phyloP scores from a whole-genome alignment of 1,140 invertebrate genomes.

The Drosophila ironensis region DNA sequence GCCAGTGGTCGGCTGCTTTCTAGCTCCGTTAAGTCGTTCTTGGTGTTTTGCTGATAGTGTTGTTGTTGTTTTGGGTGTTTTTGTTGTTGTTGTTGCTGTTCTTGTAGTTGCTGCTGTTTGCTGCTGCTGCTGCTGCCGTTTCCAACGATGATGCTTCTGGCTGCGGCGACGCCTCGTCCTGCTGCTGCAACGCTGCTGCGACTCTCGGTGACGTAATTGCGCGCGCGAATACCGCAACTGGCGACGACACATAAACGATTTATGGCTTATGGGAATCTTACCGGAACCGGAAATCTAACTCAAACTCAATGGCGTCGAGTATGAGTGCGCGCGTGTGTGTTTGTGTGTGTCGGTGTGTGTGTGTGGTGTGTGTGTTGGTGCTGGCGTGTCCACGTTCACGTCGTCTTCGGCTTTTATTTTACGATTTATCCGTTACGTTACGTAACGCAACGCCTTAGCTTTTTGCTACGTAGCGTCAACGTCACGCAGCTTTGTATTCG shows the following conservation, averaged over 20 bases:
- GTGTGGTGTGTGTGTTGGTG: slow-evolving; percentile 3
- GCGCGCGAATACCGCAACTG: slow-evolving; percentile 34
- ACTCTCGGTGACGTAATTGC: slow-evolving; percentile 26
- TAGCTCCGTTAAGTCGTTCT: slow-evolving; percentile 76
- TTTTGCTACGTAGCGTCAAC: slow-evolving; percentile 65
- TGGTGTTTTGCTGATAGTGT: slow-evolving; percentile 14
- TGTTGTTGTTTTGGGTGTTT: slow-evolving; percentile 6
- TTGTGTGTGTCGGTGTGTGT: slow-evolving; percentile 2
- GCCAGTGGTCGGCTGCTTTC: slow-evolving; percentile 70
- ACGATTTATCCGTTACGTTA: slow-evolving; percentile 45
- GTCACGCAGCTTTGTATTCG: slow-evolving; percentile 70
- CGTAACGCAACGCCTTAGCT: slow-evolving; percentile 53
- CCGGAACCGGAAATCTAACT: slow-evolving; percentile 2
- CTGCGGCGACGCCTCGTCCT: slow-evolving; percentile 32
- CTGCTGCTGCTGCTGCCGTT: neutral
- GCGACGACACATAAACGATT: slow-evolving; percentile 57
- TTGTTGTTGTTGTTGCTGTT: slow-evolving; percentile 1
- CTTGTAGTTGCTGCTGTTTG: neutral
- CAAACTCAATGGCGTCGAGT: too few species aligned
- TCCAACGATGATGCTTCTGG: slow-evolving; percentile 63
- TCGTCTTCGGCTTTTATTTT: slow-evolving; percentile 9
- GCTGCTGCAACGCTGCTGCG: slow-evolving; percentile 24
- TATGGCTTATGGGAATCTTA: neutral
- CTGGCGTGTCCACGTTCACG: slow-evolving; percentile 2
- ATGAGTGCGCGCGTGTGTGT: neutral